These are phyloP conservation scores for Helicoverpa assulta DNA, from an alignment of 2,888 invertebrate species.

Conservation along the genomic window DNA sequence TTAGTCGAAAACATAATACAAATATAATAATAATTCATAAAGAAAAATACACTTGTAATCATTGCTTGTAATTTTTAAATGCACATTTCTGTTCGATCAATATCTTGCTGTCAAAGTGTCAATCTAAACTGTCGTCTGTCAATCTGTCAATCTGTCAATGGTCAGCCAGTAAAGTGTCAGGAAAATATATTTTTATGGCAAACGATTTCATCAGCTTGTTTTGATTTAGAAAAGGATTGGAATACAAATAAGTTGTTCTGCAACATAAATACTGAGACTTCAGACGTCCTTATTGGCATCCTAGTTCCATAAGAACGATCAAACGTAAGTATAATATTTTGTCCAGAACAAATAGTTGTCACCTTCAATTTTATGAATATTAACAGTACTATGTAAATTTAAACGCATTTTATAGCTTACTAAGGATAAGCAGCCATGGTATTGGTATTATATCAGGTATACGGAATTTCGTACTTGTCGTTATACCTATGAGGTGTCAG, in stretches of 20 bases:
- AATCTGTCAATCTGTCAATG: neutral
- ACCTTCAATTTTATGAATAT: neutral
- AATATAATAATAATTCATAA: too few relatives aligned
- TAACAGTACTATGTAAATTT: conserved; percentile 19
- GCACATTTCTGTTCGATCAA: neutral
- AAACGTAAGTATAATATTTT: conserved; percentile 37
- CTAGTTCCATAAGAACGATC: neutral
- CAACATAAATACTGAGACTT: neutral
- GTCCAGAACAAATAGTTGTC: neutral
- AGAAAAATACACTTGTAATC: too few relatives aligned
- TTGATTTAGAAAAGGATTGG: neutral
- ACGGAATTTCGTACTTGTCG: conserved; percentile 49
- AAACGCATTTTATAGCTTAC: conserved; percentile 74
- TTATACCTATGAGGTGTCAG: conserved; percentile 68
- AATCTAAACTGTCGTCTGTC: neutral
- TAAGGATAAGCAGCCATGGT: conserved; percentile 80
- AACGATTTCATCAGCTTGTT: conserved; percentile 40
- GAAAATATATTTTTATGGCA: neutral
- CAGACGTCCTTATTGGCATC: neutral
- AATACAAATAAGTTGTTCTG: neutral
- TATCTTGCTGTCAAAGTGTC: neutral
- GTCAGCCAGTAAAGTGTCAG: conserved; percentile 23
- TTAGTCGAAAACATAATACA: too few relatives aligned
- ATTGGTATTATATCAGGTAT: conserved; percentile 78
- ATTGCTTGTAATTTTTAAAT: neutral